Percentiles rank a stretch among this genome's conserved stretches.
Conservation (phyloP, 2,797 vertebrate species). For the Poecile montanus region DNA sequence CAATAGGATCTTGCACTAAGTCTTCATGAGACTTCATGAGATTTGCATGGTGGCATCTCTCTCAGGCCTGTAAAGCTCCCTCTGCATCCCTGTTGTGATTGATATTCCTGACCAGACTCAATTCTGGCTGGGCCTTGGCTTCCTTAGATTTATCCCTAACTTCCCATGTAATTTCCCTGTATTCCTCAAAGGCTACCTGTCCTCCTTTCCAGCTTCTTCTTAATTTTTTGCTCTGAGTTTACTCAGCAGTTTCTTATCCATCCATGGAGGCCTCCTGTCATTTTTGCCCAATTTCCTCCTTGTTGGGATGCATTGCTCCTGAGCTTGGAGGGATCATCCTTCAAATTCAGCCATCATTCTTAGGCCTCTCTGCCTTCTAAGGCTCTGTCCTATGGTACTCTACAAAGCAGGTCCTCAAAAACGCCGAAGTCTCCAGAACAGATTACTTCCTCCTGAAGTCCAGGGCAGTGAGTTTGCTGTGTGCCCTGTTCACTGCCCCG, state of each 20-base stretch:
- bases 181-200: neutral
- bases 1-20: neutral
- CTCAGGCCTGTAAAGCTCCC: neutral
- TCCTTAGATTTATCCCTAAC: neutral
- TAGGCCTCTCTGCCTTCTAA: neutral
- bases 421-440: neutral
- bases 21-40: neutral
- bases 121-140: neutral
- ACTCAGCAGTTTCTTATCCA: neutral
- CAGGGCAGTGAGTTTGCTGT: neutral
- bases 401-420: neutral
- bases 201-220: neutral
- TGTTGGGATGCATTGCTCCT: neutral
- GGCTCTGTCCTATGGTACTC: neutral
- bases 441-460: neutral
- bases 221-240: neutral
- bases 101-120: neutral
- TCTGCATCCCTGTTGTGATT: neutral
- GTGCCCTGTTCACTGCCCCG: fast-evolving
- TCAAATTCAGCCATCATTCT: neutral
- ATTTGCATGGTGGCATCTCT: neutral
- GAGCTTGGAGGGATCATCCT: neutral
- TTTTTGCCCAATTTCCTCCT: neutral
- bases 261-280: neutral
- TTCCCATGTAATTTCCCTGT: neutral